Evolutionary conservation across 1,140 invertebrate species (phyloP), one percentile per base, ranked within the genome.

Genomic region (Wiebesia pumilae): DNA sequence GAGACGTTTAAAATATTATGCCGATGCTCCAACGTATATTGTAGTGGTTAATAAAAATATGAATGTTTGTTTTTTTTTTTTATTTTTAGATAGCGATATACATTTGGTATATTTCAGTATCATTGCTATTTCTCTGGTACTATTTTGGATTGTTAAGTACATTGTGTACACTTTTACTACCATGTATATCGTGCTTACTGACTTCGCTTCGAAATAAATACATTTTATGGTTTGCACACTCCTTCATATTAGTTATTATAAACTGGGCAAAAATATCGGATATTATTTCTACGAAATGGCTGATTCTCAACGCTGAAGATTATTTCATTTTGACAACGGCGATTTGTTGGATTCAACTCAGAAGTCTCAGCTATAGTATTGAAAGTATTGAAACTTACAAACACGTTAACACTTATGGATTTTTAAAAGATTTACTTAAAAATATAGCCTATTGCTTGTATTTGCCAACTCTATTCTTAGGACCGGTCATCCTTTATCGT

Each of bases 361-460:
- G 94, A 88, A 94, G 94, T 85, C 93, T 95, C 16, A 95, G 95
- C 87, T 95, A 94, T 81, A 92, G 92, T 65, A 92, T 95, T 65
- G 95, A 95, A 83, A 92, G 88, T 47, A 93, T 92, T 62, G 83
- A 88, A 35, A 87, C 86, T 38, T 90, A 91, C 35, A 86, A 92
- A 54, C 83, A 89, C 30, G 86, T 90, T 69, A 90, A 81, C 87
- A 81, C 90, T 6, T 67, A 43, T n/a, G 90, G 88, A 69, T 91
- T 91, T 85, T 90, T 91, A 10, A 87, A 90, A 30, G 89, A 93
- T 83, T 91, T 95, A 75, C 58, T 93, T 10, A 89, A 95, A 40
- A 94, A 95, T 87, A 89, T 96, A 35, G 95, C 95, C 51, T 98
- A 98, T 90, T 95, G 95, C 86, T 95, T 98, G 87, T 98, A 98